Evolutionary conservation across 2,113 vertebrate species (phyloP).

Genomic region (Chaenocephalus aceratus): DNA sequence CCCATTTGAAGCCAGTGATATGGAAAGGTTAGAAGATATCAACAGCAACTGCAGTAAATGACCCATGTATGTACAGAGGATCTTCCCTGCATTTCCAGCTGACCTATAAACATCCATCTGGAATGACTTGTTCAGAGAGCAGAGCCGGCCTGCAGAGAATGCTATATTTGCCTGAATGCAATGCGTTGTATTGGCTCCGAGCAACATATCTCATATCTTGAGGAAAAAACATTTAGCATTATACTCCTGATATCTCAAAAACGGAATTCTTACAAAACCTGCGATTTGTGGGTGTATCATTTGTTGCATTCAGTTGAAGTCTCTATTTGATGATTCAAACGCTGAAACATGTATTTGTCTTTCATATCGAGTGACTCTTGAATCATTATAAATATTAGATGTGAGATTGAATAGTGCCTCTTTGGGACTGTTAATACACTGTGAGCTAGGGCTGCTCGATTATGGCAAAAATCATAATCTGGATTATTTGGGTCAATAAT

Average conservation of each 20-base stretch:
- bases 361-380: not conserved
- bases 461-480: no score
- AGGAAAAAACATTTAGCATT: not conserved
- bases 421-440: not conserved
- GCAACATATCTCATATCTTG: not conserved
- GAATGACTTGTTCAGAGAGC: conserved; percentile 27
- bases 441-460: no score
- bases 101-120: conserved; percentile 58
- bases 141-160: conserved; percentile 29
- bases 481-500: no score
- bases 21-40: not conserved
- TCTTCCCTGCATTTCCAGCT: conserved; percentile 27
- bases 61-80: conserved; percentile 9
- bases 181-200: not conserved
- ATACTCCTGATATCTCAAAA: not conserved
- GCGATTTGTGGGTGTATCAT: not conserved
- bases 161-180: conserved; percentile 24
- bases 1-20: not conserved
- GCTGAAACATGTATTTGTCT: not conserved
- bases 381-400: not conserved
- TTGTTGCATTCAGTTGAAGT: not conserved
- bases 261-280: conserved; percentile 1
- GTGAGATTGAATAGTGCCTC: not conserved
- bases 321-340: conserved; percentile 6
- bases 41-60: conserved; percentile 20